Percentiles rank a stretch among this genome's conserved stretches.
phyloP scores from a whole-genome alignment of 2,888 invertebrate genomes.

The Ommatoiulus sabulosus region DNA sequence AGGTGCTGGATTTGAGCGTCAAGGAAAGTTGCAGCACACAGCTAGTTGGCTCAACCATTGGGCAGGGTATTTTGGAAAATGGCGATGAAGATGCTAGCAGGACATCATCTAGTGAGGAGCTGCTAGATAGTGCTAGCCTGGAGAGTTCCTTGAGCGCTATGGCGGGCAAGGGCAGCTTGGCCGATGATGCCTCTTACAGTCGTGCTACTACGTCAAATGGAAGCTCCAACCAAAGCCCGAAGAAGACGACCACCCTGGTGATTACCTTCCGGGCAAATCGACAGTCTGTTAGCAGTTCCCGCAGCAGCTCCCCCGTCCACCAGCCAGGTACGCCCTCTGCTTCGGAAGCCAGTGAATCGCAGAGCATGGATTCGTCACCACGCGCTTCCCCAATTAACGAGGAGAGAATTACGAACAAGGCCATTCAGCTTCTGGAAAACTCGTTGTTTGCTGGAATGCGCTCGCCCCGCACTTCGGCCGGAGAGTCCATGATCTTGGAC shows the following conservation, averaged over 20 bases:
- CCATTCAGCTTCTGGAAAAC: constrained; percentile 42
- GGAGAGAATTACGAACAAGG: constrained; percentile 18
- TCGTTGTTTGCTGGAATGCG: constrained; percentile 45
- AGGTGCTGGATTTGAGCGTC: neutral
- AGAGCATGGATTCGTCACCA: constrained; percentile 53
- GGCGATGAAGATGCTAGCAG: constrained; percentile 44
- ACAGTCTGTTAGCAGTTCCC: constrained; percentile 33
- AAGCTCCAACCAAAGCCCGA: neutral
- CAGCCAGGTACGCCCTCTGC: constrained; percentile 9
- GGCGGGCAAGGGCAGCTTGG: constrained; percentile 23
- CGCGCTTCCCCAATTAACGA: constrained; percentile 53
- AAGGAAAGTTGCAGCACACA: neutral
- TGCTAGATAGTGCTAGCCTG: constrained; percentile 21
- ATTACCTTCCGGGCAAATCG: constrained; percentile 50
- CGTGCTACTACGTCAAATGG: neutral
- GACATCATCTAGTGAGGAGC: constrained; percentile 45
- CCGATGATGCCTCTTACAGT: constrained; percentile 31
- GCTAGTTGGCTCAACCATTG: neutral
- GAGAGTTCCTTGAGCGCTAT: constrained; percentile 35
- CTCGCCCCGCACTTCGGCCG: constrained; percentile 59
- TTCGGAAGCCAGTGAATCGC: constrained; percentile 56
- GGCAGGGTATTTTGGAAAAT: neutral
- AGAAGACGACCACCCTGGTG: constrained; percentile 50
- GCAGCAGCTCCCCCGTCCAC: constrained; percentile 47
- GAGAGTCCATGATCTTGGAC: constrained; percentile 58